A percentile compares a stretch with the other conserved stretches of the same genome.
These are phyloP conservation scores for Apotomis capreana DNA, from an alignment of 2,888 invertebrate species.

Conservation along the genomic window DNA sequence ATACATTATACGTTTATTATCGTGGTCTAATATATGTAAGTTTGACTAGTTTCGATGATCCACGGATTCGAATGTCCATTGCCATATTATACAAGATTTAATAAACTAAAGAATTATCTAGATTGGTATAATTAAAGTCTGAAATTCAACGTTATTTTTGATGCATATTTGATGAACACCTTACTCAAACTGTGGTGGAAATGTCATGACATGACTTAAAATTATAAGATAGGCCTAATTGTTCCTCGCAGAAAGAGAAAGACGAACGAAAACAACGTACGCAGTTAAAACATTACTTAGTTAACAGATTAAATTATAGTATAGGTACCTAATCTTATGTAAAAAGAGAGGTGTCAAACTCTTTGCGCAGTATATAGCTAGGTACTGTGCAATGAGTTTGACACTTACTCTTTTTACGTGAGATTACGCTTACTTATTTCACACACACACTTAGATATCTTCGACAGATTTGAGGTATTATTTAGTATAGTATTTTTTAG, in stretches of 20 bases:
- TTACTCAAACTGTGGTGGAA: conserved; percentile 43
- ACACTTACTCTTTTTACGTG: too few relatives aligned
- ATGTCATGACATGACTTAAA: conserved; percentile 58
- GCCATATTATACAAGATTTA: conserved; percentile 44
- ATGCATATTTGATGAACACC: conserved; percentile 43
- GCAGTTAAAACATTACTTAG: not conserved
- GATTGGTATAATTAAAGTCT: conserved; percentile 6
- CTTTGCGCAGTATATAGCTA: too few relatives aligned
- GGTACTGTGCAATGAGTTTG: too few relatives aligned
- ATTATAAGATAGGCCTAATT: conserved; percentile 66
- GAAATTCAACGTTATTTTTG: not conserved
- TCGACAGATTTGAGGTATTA: too few relatives aligned
- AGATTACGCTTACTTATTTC: too few relatives aligned
- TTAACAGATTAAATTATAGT: not conserved
- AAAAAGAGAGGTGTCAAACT: too few relatives aligned
- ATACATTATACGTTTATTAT: conserved; percentile 45
- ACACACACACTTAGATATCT: too few relatives aligned
- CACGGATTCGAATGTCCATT: conserved; percentile 52
- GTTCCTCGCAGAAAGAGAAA: conserved; percentile 65
- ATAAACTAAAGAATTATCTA: conserved; percentile 11
- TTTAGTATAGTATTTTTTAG: too few relatives aligned
- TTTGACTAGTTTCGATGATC: conserved; percentile 69
- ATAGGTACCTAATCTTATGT: too few relatives aligned
- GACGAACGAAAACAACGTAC: not conserved
- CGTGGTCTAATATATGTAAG: conserved; percentile 44